A percentile compares a stretch with the other conserved stretches of the same genome.
phyloP scores from a whole-genome alignment of 2,113 vertebrate genomes.

The Malurus elegans region DNA sequence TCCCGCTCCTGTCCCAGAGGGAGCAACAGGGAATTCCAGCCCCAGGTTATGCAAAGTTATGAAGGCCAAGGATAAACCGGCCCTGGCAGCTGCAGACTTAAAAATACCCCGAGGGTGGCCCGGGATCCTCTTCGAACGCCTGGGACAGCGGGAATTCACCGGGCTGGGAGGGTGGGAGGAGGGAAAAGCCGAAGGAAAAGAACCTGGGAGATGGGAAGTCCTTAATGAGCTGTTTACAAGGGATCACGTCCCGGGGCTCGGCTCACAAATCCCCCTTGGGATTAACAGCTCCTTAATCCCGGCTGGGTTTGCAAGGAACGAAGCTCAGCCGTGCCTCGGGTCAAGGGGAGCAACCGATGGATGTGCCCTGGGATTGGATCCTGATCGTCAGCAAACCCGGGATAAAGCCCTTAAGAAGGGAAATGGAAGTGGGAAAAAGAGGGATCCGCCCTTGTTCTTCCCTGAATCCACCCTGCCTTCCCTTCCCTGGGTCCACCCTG shows the following conservation, averaged over 20 bases:
- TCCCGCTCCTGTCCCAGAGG: neutral
- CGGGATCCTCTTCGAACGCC: neutral
- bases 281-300: neutral
- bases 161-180: neutral
- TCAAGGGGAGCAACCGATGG: neutral
- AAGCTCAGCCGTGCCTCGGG: neutral
- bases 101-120: neutral
- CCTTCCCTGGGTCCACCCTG: neutral
- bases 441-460: neutral
- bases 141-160: neutral
- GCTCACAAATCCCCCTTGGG: neutral
- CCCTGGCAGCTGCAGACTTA: neutral
- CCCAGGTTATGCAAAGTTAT: neutral
- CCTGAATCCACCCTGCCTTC: too few species aligned
- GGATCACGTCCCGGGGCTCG: neutral
- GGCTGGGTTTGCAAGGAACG: neutral
- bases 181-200: neutral
- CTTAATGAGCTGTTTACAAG: conserved; percentile 42
- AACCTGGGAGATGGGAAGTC: neutral
- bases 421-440: neutral
- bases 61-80: neutral
- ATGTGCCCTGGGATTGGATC: neutral
- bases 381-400: neutral
- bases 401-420: fast-evolving
- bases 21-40: neutral